A percentile compares a stretch with the other conserved stretches of the same genome.
These are phyloP conservation scores for Agrypnia vestita DNA, from an alignment of 1,140 invertebrate genomes.

Conservation along the genomic window DNA sequence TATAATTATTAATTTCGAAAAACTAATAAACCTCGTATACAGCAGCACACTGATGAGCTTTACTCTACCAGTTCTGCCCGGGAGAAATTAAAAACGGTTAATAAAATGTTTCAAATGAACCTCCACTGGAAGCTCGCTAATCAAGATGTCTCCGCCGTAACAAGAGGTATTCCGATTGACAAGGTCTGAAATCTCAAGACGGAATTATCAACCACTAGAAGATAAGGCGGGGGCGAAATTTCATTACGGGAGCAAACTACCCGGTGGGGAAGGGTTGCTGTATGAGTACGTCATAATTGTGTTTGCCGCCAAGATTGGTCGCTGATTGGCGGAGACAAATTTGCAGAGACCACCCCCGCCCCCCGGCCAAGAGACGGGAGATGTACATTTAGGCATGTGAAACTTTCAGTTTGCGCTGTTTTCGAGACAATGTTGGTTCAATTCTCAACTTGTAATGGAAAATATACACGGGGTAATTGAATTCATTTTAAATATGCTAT, in stretches of 20 bases:
- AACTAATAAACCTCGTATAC: no score
- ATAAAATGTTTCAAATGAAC: no score
- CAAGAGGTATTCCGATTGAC: neutral
- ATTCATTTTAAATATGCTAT: neutral
- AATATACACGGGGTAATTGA: constrained; percentile 17
- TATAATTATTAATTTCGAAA: no score
- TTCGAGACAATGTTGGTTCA: constrained; percentile 4
- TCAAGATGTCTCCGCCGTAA: neutral
- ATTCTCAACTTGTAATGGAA: constrained; percentile 12
- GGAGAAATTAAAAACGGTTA: no score
- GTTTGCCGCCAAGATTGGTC: constrained; percentile 57
- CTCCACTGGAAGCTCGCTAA: no score
- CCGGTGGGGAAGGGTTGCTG: constrained; percentile 43
- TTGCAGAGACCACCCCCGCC: constrained; percentile 11
- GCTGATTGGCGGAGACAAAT: constrained; percentile 55
- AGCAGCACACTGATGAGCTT: no score
- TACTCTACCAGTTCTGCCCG: no score
- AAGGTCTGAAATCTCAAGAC: constrained; percentile 22
- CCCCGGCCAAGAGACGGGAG: no score
- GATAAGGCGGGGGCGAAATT: constrained; percentile 48
- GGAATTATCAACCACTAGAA: neutral
- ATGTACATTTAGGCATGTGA: no score
- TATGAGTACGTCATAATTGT: constrained; percentile 48
- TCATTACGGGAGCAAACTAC: constrained; percentile 55
- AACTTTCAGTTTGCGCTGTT: no score